phyloP scores from a whole-genome alignment of 2,888 invertebrate species.

The Zygothrica quintamaculata region DNA sequence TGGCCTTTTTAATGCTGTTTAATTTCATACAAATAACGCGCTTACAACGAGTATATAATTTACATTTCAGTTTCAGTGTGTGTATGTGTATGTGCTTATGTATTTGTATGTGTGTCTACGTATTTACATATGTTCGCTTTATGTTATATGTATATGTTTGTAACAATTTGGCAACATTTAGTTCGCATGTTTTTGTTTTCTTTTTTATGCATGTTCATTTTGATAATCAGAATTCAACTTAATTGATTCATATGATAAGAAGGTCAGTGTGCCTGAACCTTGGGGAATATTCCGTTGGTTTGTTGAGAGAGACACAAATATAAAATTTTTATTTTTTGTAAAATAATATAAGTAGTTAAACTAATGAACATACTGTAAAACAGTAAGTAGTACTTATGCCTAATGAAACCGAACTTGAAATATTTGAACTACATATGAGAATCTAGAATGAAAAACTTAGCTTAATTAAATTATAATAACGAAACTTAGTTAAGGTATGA shows the following conservation, averaged over 20 bases:
- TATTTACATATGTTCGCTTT: constrained; percentile 64
- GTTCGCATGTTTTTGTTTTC: constrained; percentile 24
- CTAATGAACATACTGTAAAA: no score
- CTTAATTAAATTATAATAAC: no score
- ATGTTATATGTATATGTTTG: constrained; percentile 6
- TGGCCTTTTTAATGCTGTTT: constrained; percentile 17
- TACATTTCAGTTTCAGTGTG: constrained; percentile 51
- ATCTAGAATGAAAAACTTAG: no score
- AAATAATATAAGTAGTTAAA: no score
- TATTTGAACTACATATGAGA: constrained; percentile 4
- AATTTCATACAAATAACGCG: constrained; percentile 48
- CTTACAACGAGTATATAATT: constrained; percentile 65
- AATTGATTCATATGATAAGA: not conserved
- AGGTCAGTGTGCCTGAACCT: constrained; percentile 8
- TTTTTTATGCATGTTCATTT: constrained; percentile 20
- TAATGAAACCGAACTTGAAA: constrained; percentile 27
- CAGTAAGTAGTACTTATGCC: constrained; percentile 10
- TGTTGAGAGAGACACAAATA: no score
- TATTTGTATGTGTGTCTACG: constrained; percentile 53
- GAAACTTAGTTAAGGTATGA: no score
- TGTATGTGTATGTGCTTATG: constrained; percentile 30
- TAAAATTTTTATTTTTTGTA: no score
- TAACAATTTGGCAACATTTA: constrained; percentile 60
- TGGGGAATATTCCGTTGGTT: no score
- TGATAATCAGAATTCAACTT: constrained; percentile 28